Percentiles rank a stretch among this genome's conserved stretches.
Conservation (phyloP, 2,888 invertebrate genomes). For the Stomorhina lunata region DNA sequence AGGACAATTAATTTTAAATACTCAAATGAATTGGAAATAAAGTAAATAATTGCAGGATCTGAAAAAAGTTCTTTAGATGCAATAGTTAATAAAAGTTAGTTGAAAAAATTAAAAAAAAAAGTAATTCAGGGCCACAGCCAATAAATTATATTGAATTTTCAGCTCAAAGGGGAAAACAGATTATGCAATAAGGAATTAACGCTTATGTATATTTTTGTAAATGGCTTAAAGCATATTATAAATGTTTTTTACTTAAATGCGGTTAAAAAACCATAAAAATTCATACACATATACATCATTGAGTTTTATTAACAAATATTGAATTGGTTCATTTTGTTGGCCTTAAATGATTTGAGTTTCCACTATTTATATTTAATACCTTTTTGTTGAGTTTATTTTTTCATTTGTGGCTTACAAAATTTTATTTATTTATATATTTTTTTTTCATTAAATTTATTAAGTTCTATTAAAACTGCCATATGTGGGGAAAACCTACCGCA, state of each 20-base stretch:
- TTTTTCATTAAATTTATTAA: slow-evolving; percentile 33
- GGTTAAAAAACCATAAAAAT: neutral
- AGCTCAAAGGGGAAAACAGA: neutral
- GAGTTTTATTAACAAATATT: slow-evolving; percentile 39
- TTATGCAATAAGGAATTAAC: slow-evolving; percentile 42
- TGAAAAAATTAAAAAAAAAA: neutral
- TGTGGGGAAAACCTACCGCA: neutral
- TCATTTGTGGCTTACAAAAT: neutral
- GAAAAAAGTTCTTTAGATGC: too few species aligned
- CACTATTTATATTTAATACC: neutral
- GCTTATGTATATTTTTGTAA: slow-evolving; percentile 17
- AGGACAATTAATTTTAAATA: slow-evolving; percentile 13
- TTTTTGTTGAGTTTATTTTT: neutral
- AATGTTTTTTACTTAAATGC: neutral
- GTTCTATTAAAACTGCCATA: slow-evolving; percentile 9
- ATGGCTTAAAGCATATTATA: neutral
- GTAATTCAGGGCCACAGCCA: neutral
- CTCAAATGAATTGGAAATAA: neutral
- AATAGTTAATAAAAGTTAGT: neutral
- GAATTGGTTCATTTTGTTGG: slow-evolving; percentile 31
- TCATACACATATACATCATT: slow-evolving; percentile 6
- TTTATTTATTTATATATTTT: neutral
- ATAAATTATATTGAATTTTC: slow-evolving; percentile 23
- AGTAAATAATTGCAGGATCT: neutral
- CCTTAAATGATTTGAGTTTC: slow-evolving; percentile 42